These are phyloP conservation scores for Chymomyza fuscimana DNA, from an alignment of 2,888 invertebrate species.

Conservation along the genomic window DNA sequence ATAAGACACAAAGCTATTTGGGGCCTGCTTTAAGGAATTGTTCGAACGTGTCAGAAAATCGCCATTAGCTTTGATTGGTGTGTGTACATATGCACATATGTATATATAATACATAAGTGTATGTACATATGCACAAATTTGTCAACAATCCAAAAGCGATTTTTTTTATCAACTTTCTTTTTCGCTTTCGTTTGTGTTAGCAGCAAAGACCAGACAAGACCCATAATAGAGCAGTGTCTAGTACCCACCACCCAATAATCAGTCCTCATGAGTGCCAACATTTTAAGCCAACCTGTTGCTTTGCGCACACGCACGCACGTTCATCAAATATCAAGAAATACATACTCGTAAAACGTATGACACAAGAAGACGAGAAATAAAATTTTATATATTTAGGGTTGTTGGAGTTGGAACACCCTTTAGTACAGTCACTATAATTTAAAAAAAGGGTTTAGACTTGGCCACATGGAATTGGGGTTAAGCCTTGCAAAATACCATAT, in stretches of 20 bases:
- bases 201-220: background rate
- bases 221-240: background rate
- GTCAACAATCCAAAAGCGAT: background rate
- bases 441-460: too few species aligned
- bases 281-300: conserved; percentile 52
- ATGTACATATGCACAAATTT: background rate
- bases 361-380: conserved; percentile 15
- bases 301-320: conserved; percentile 10
- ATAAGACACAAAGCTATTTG: conserved; percentile 5
- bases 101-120: background rate
- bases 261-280: background rate
- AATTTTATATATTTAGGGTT: background rate
- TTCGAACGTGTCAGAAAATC: conserved; percentile 26
- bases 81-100: background rate
- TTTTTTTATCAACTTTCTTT: conserved; percentile 56
- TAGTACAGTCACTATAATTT: too few species aligned
- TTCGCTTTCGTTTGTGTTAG: conserved; percentile 33
- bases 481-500: too few species aligned
- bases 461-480: too few species aligned
- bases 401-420: background rate
- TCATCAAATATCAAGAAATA: conserved; percentile 10
- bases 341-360: conserved; percentile 9
- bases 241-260: background rate
- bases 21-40: conserved; percentile 20
- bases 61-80: background rate